Percentiles rank a stretch among this genome's conserved stretches.
phyloP scores from a whole-genome alignment of 2,113 vertebrate genomes.

The Orientallactaga bullata region DNA sequence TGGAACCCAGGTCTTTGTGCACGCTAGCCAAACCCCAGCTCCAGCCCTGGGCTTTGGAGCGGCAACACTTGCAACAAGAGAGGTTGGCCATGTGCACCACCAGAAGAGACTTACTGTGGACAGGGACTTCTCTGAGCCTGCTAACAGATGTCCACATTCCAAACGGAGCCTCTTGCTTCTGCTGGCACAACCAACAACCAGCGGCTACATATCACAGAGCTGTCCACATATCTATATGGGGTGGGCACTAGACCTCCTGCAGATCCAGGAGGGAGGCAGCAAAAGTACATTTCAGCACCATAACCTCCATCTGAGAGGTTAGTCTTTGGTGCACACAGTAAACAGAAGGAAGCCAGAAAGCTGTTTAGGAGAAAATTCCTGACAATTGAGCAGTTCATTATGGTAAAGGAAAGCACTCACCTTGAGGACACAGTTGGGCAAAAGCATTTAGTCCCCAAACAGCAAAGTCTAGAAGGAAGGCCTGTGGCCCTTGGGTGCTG shows the following conservation, averaged over 20 bases:
- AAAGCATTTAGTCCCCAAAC: not conserved
- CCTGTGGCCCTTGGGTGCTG: fast-evolving
- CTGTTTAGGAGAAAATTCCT: not conserved
- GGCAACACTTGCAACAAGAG: not conserved
- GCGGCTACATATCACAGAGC: no score
- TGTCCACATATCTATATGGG: not conserved
- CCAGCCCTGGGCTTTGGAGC: not conserved
- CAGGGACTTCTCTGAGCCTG: not conserved
- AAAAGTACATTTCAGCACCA: not conserved
- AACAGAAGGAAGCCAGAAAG: not conserved
- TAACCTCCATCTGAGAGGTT: not conserved
- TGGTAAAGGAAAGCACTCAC: not conserved
- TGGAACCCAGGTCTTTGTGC: not conserved
- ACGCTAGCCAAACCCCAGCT: not conserved
- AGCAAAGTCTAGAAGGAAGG: not conserved
- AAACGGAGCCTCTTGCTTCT: not conserved
- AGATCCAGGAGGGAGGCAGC: not conserved
- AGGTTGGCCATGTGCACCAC: not conserved
- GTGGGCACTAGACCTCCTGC: not conserved
- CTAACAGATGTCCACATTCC: not conserved
- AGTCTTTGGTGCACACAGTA: not conserved
- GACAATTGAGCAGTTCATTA: no score
- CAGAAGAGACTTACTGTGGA: no score
- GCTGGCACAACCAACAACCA: not conserved
- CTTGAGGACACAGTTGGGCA: not conserved